Percentiles rank a stretch among this genome's conserved stretches.
These are phyloP conservation scores for Ellobius talpinus DNA, from an alignment of 2,113 vertebrate species.

Conservation along the genomic window DNA sequence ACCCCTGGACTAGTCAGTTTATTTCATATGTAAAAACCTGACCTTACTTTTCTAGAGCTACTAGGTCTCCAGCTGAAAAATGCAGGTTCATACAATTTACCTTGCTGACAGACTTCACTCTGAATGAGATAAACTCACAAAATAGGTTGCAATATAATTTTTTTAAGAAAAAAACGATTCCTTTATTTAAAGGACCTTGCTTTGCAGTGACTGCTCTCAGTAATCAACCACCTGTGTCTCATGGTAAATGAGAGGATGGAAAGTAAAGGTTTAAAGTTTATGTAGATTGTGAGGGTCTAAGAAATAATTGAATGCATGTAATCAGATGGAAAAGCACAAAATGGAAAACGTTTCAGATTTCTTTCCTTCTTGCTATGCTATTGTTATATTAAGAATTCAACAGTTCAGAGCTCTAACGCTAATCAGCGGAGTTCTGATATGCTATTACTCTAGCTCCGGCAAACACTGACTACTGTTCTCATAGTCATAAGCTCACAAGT, in stretches of 20 bases:
- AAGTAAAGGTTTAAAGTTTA: not conserved
- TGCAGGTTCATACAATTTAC: not conserved
- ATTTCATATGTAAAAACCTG: not conserved
- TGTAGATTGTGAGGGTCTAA: not conserved
- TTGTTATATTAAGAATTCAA: not conserved
- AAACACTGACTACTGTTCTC: not conserved
- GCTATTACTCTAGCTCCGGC: not conserved
- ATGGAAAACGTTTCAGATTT: not conserved
- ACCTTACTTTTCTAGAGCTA: not conserved
- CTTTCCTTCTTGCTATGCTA: not conserved
- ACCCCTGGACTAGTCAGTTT: not conserved
- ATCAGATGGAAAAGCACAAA: not conserved
- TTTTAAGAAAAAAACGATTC: not conserved
- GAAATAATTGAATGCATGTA: not conserved
- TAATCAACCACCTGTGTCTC: not conserved
- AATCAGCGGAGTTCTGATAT: not conserved
- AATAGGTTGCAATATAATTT: not conserved
- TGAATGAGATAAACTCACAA: not conserved
- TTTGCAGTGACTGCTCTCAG: not conserved
- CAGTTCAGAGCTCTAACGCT: not conserved
- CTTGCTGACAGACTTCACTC: not conserved
- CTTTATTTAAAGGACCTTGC: not conserved
- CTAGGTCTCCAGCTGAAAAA: not conserved
- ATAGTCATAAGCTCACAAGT: not conserved
- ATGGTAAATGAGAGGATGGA: not conserved